Conservation (phyloP, 1,140 invertebrate genomes). For the Octopus sinensis region DNA sequence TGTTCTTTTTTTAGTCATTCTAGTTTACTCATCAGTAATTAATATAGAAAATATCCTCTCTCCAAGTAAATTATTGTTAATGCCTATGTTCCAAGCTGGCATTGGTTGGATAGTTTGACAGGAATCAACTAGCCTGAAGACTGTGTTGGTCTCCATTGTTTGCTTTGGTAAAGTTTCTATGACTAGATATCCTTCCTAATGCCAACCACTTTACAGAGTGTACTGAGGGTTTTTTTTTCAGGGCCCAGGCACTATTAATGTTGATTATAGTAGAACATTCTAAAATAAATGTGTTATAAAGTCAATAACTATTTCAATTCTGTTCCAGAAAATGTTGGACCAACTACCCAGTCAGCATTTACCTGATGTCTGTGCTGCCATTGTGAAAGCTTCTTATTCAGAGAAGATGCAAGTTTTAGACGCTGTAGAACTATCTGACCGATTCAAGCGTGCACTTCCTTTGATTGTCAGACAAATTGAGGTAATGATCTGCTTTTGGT, state of each 20-base stretch:
- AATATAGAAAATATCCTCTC: too few species aligned
- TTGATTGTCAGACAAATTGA: slow-evolving; percentile 60
- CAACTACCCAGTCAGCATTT: slow-evolving; percentile 57
- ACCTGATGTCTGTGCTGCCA: slow-evolving; percentile 59
- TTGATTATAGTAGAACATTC: too few species aligned
- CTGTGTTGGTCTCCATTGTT: slow-evolving; percentile 11
- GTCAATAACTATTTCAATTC: not conserved
- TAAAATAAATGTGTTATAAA: too few species aligned
- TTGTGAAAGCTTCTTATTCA: slow-evolving; percentile 58
- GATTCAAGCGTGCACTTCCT: slow-evolving; percentile 60
- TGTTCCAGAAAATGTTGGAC: slow-evolving; percentile 56
- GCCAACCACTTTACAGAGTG: too few species aligned
- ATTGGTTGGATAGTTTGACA: too few species aligned
- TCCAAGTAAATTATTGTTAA: too few species aligned
- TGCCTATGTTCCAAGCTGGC: too few species aligned
- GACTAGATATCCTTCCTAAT: too few species aligned
- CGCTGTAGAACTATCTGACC: slow-evolving; percentile 59
- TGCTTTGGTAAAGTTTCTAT: slow-evolving; percentile 1
- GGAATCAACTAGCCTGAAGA: not conserved
- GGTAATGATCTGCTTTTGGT: slow-evolving; percentile 34
- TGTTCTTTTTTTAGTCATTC: too few species aligned
- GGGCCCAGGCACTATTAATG: too few species aligned
- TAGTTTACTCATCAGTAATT: too few species aligned
- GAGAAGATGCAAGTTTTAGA: slow-evolving; percentile 61
- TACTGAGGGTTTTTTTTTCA: too few species aligned